Conservation (phyloP, 2,797 vertebrate species). For the Staurois parvus region DNA sequence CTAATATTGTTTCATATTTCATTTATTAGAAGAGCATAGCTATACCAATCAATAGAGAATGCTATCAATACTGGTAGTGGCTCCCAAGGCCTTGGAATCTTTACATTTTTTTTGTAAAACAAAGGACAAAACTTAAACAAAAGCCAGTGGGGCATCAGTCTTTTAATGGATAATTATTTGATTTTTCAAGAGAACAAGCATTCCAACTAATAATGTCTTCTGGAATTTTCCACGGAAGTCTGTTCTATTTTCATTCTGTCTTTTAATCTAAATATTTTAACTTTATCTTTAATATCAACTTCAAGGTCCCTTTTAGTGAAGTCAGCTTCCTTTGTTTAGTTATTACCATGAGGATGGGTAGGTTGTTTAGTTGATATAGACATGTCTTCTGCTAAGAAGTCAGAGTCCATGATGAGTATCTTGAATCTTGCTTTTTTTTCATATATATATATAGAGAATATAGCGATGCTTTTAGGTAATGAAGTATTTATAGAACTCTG, state of each 20-base stretch:
- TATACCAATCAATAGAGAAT: too few species aligned
- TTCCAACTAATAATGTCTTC: conserved; percentile 16
- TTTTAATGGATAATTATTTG: conserved; percentile 16
- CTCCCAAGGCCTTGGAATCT: conserved; percentile 7
- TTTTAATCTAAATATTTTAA: conserved; percentile 56
- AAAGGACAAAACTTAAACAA: not conserved
- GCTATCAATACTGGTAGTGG: not conserved
- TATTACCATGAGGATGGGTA: conserved; percentile 25
- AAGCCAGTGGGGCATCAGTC: not conserved
- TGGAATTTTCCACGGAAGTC: conserved; percentile 57
- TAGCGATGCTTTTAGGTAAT: not conserved
- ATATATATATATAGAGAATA: too few species aligned
- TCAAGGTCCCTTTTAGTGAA: conserved; percentile 27
- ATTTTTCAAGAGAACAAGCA: conserved; percentile 5
- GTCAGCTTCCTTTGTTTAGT: conserved; percentile 37
- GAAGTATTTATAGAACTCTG: not conserved
- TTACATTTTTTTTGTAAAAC: conserved; percentile 11
- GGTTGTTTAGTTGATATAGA: not conserved
- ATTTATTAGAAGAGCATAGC: too few species aligned
- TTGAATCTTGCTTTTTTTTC: not conserved
- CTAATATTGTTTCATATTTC: too few species aligned
- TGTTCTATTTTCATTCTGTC: conserved; percentile 51
- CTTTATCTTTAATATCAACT: conserved; percentile 49
- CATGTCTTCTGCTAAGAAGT: not conserved
- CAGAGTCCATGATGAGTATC: not conserved